phyloP scores from a whole-genome alignment of 2,888 invertebrate species.

The Parthenolecanium corni region DNA sequence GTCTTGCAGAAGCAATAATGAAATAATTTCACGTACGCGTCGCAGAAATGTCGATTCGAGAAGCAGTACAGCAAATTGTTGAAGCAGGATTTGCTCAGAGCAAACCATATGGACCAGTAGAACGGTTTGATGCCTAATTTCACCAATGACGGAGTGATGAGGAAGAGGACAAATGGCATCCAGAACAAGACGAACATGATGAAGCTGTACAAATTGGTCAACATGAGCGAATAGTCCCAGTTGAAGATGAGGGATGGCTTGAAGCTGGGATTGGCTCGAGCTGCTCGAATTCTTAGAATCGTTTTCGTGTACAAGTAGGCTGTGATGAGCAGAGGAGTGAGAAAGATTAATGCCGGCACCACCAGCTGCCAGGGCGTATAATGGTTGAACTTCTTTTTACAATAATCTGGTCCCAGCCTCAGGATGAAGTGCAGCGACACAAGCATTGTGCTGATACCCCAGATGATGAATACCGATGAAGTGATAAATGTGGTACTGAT shows the following conservation, averaged over 20 bases:
- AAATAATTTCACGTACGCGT: slow-evolving; percentile 59
- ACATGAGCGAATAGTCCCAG: slow-evolving; percentile 50
- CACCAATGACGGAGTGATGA: slow-evolving; percentile 46
- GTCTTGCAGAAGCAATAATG: slow-evolving; percentile 72
- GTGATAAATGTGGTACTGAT: slow-evolving; percentile 45
- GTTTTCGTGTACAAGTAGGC: slow-evolving; percentile 44
- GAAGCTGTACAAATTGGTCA: slow-evolving; percentile 54
- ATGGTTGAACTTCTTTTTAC: slow-evolving; percentile 42
- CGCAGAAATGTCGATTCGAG: slow-evolving; percentile 55
- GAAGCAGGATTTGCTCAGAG: slow-evolving; percentile 54
- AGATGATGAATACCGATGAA: slow-evolving; percentile 45
- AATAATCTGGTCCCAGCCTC: slow-evolving; percentile 56
- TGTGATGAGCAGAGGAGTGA: slow-evolving; percentile 47
- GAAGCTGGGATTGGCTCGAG: slow-evolving; percentile 47
- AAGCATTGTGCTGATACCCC: slow-evolving; percentile 45
- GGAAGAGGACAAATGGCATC: slow-evolving; percentile 54
- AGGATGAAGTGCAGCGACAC: slow-evolving; percentile 51
- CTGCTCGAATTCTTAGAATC: slow-evolving; percentile 42
- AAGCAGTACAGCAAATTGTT: slow-evolving; percentile 54
- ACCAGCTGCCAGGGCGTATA: slow-evolving; percentile 47
- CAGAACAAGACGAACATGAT: slow-evolving; percentile 51
- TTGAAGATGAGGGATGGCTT: slow-evolving; percentile 51
- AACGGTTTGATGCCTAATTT: slow-evolving; percentile 44
- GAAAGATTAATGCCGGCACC: slow-evolving; percentile 48
- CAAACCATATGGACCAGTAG: slow-evolving; percentile 58